Evolutionary conservation across 2,113 vertebrate genomes (phyloP).

Genomic region (Tragelaphus scriptus): DNA sequence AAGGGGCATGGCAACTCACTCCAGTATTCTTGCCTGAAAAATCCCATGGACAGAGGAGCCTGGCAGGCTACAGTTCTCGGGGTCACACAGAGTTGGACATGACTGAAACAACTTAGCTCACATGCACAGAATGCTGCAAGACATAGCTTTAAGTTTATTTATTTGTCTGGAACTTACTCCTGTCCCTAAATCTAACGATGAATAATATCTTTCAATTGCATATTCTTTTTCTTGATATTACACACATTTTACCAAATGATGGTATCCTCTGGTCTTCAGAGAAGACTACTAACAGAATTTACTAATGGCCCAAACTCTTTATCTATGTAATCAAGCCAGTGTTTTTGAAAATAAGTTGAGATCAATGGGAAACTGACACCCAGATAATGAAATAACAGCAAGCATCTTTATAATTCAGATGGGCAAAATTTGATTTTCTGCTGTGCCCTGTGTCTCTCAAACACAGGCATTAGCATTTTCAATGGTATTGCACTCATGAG

Average conservation of each 20-base stretch:
- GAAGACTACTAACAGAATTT: not conserved
- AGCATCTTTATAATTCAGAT: not conserved
- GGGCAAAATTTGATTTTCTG: not conserved
- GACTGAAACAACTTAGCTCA: not conserved
- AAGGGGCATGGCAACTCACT: not conserved
- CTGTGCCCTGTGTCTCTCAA: not conserved
- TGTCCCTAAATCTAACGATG: not conserved
- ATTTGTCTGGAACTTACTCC: not conserved
- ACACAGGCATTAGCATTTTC: not conserved
- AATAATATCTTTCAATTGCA: not conserved
- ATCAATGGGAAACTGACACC: not conserved
- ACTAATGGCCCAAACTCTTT: not conserved
- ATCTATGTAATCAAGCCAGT: not conserved
- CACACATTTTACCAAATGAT: not conserved
- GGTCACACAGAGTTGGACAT: not conserved
- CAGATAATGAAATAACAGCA: not conserved
- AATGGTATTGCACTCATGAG: not conserved
- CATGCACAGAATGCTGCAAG: not conserved
- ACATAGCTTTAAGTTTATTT: not conserved
- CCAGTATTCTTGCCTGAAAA: not conserved
- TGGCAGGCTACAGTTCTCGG: not conserved
- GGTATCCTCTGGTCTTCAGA: not conserved
- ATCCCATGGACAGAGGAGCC: not conserved
- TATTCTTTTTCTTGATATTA: not conserved
- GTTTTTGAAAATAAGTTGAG: not conserved